These are phyloP conservation scores for Lepidocyrtinus sp. DNA, from an alignment of 2,888 invertebrate species.

Conservation along the genomic window DNA sequence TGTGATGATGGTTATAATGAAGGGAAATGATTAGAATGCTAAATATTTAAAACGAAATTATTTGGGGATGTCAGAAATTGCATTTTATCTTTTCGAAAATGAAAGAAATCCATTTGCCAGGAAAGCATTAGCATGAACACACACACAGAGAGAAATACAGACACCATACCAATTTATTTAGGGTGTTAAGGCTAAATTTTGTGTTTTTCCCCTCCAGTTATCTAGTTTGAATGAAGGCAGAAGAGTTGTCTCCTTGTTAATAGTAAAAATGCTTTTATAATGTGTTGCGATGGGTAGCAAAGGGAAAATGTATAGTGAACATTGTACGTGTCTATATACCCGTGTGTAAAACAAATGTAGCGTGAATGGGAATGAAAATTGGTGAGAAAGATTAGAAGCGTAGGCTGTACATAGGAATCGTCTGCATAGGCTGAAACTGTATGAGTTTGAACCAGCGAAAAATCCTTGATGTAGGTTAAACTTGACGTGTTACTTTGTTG, in stretches of 20 bases:
- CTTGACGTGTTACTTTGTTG: background rate
- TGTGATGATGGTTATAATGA: too few relatives aligned
- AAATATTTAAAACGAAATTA: too few relatives aligned
- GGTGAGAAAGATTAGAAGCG: background rate
- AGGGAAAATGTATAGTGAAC: background rate
- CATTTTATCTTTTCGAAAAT: too few relatives aligned
- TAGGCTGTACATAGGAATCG: background rate
- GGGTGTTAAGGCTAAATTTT: background rate
- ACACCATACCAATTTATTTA: too few relatives aligned
- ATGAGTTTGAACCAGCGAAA: background rate
- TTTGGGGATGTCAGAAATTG: too few relatives aligned
- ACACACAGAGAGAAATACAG: background rate
- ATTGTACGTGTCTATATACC: background rate
- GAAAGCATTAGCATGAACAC: too few relatives aligned
- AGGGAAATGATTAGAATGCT: too few relatives aligned
- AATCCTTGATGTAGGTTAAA: background rate
- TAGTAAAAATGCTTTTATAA: background rate
- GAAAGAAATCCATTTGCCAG: too few relatives aligned
- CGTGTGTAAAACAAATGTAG: conserved; percentile 14
- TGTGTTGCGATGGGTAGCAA: background rate
- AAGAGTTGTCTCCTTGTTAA: conserved; percentile 9
- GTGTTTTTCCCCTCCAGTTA: conserved; percentile 27
- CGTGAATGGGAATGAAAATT: conserved; percentile 11
- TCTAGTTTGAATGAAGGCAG: conserved; percentile 24
- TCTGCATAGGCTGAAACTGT: background rate